phyloP scores from a whole-genome alignment of 2,888 invertebrate genomes.

The Scelioninae gen. 2 region DNA sequence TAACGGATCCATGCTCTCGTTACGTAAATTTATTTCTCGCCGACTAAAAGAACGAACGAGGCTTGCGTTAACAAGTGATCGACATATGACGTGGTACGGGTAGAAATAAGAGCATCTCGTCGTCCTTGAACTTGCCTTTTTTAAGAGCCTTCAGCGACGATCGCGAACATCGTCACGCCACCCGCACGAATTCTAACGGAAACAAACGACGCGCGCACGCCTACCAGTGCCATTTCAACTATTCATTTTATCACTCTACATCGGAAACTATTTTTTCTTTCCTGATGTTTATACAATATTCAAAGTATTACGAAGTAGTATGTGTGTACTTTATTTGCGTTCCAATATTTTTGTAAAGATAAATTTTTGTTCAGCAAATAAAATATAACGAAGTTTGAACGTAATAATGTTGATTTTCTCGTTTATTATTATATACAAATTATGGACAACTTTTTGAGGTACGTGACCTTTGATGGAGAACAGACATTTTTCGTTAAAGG shows the following conservation, averaged over 20 bases:
- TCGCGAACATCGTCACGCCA: slow-evolving; percentile 63
- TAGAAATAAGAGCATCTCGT: slow-evolving; percentile 61
- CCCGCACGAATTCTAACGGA: slow-evolving; percentile 67
- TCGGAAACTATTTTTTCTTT: not conserved
- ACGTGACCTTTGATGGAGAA: too few relatives aligned
- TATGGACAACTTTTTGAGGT: too few relatives aligned
- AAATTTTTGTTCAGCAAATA: too few relatives aligned
- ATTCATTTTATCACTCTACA: slow-evolving; percentile 14
- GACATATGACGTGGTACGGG: slow-evolving; percentile 40
- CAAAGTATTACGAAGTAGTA: too few relatives aligned
- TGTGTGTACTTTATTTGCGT: too few relatives aligned
- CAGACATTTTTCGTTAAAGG: too few relatives aligned
- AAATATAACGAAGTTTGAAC: too few relatives aligned
- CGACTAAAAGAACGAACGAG: slow-evolving; percentile 12
- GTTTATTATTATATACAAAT: too few relatives aligned
- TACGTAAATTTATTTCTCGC: too few relatives aligned
- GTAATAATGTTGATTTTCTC: too few relatives aligned
- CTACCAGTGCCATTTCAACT: not conserved
- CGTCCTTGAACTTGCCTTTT: slow-evolving; percentile 75
- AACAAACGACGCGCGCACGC: slow-evolving; percentile 67
- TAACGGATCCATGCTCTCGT: too few relatives aligned
- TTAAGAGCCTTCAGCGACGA: slow-evolving; percentile 60
- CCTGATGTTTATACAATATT: not conserved
- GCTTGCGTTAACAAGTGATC: slow-evolving; percentile 17
- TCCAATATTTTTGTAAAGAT: too few relatives aligned